phyloP scores from a whole-genome alignment of 2,888 invertebrate species.

The Linnaemya vulpina region DNA sequence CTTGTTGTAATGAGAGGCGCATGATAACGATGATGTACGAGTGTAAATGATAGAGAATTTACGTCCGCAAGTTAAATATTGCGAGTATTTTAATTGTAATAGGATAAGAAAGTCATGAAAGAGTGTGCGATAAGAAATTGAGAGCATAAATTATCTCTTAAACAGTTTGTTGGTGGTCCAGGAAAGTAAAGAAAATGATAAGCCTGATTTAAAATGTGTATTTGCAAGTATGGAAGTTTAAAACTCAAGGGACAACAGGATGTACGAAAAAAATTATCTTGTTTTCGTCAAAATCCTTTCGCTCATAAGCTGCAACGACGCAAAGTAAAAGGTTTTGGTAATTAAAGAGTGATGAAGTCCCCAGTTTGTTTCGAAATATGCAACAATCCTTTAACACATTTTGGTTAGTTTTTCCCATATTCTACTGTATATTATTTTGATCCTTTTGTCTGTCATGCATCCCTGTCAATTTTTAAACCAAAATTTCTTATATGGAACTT shows the following conservation, averaged over 20 bases:
- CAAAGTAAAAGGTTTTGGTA: too few relatives aligned
- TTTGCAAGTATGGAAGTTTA: not conserved
- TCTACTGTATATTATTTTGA: too few relatives aligned
- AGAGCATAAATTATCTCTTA: conserved; percentile 40
- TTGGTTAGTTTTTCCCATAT: too few relatives aligned
- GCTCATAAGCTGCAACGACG: too few relatives aligned
- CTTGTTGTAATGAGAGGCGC: conserved; percentile 3
- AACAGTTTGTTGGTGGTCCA: conserved; percentile 37
- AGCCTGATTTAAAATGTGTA: not conserved
- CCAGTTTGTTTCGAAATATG: too few relatives aligned
- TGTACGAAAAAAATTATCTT: too few relatives aligned
- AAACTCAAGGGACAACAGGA: not conserved
- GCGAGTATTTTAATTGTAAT: conserved; percentile 38
- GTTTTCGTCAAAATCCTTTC: too few relatives aligned
- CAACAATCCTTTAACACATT: too few relatives aligned
- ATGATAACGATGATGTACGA: conserved; percentile 14
- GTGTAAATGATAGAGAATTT: conserved; percentile 22
- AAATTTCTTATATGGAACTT: too few relatives aligned
- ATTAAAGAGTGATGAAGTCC: too few relatives aligned
- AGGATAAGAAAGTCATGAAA: conserved; percentile 18
- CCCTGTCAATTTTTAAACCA: too few relatives aligned
- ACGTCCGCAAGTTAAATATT: conserved; percentile 18
- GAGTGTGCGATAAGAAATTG: conserved; percentile 26
- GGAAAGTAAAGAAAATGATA: not conserved
- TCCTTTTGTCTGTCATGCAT: too few relatives aligned